Conservation (phyloP, 1,140 invertebrate species). For the Cheumatopsyche charites region DNA sequence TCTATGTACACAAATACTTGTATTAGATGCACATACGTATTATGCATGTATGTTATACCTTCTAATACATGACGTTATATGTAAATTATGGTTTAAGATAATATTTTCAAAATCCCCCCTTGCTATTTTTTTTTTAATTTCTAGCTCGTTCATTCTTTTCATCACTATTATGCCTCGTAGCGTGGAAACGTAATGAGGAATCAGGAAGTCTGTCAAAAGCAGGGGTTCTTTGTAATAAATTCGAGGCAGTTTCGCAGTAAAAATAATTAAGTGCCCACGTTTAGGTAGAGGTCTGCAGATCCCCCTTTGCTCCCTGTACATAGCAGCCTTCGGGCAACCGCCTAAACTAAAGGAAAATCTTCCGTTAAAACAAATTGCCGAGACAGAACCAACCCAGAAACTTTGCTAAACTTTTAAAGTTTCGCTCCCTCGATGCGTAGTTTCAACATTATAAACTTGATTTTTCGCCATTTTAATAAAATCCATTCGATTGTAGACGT, state of each 20-base stretch:
- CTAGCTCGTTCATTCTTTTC: too few species aligned
- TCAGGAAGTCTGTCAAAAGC: conserved; percentile 25
- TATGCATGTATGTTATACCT: too few species aligned
- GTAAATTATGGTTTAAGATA: too few species aligned
- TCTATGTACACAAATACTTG: too few species aligned
- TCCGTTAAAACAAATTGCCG: conserved; percentile 1
- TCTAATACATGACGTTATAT: too few species aligned
- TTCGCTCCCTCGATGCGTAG: background rate
- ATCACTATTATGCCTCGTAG: too few species aligned
- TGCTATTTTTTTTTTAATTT: too few species aligned
- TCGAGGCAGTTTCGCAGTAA: conserved; percentile 12
- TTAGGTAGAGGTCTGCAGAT: background rate
- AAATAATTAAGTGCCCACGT: conserved; percentile 26
- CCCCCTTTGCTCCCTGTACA: background rate
- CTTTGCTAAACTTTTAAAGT: conserved; percentile 2
- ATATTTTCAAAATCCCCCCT: too few species aligned
- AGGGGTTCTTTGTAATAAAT: conserved; percentile 15
- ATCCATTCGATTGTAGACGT: too few species aligned
- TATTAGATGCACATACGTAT: too few species aligned
- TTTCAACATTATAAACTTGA: too few species aligned
- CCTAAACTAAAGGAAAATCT: conserved; percentile 6
- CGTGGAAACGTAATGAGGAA: conserved; percentile 9
- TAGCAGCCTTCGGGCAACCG: background rate
- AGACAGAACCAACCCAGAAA: conserved; percentile 13
- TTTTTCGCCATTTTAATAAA: too few species aligned